Percentiles rank a stretch among this genome's conserved stretches.
phyloP scores from a whole-genome alignment of 2,797 vertebrate species.

The Gila robusta region DNA sequence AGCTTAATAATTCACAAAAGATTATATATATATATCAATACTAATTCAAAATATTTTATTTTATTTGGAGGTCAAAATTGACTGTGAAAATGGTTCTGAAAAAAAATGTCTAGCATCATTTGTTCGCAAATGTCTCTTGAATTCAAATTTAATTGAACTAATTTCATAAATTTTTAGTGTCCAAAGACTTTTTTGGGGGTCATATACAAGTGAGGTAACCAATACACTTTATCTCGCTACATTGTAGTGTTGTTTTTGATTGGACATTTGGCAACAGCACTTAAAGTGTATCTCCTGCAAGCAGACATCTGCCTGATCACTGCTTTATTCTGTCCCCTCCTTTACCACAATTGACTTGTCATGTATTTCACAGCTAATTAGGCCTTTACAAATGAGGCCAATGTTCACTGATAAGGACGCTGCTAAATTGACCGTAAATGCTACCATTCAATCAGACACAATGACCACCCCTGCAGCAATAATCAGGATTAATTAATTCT shows the following conservation, averaged over 20 bases:
- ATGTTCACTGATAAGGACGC: conserved; percentile 88
- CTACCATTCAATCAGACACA: conserved; percentile 82
- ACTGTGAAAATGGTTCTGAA: background rate
- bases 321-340: conserved; percentile 80
- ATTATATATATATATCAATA: background rate
- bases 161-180: background rate
- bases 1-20: background rate
- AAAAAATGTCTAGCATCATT: background rate
- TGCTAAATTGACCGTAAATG: conserved; percentile 90
- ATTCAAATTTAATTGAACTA: background rate
- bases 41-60: background rate
- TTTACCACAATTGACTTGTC: conserved; percentile 90
- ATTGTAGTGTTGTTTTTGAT: conserved; percentile 45
- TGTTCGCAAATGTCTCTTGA: background rate
- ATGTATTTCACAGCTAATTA: conserved; percentile 95
- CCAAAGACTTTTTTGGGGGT: background rate
- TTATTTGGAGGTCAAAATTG: background rate
- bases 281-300: conserved; percentile 75
- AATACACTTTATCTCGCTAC: conserved; percentile 43
- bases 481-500: conserved; percentile 77
- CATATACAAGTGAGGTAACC: conserved; percentile 4
- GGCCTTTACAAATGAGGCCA: conserved; percentile 81
- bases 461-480: conserved; percentile 74
- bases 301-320: conserved; percentile 77
- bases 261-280: conserved; percentile 57